Conservation (phyloP, 2,888 invertebrate species). For the Pyrrhia umbra region DNA sequence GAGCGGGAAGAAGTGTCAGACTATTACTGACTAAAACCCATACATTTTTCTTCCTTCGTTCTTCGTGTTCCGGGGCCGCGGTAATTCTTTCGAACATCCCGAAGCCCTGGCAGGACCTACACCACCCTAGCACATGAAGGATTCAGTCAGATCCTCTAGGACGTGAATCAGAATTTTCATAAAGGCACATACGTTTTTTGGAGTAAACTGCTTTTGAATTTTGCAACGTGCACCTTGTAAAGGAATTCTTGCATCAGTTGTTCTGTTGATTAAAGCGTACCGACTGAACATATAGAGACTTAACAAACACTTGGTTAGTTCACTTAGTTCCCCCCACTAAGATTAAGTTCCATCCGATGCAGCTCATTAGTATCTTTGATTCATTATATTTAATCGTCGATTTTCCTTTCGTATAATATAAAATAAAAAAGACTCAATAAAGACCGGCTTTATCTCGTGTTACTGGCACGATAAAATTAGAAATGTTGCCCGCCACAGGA, state of each 20-base stretch:
- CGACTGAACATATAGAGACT: background rate
- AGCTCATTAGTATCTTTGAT: conserved; percentile 42
- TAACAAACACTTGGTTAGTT: conserved; percentile 2
- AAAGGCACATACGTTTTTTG: background rate
- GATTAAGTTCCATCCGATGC: conserved; percentile 6
- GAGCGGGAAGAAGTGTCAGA: too few species aligned
- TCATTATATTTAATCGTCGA: conserved; percentile 49
- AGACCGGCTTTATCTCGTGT: conserved; percentile 89
- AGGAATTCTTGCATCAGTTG: conserved; percentile 6
- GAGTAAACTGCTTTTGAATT: background rate
- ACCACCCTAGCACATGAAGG: too few species aligned
- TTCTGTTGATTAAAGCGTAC: background rate
- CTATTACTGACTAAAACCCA: too few species aligned
- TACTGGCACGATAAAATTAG: conserved; percentile 89
- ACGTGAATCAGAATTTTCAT: too few species aligned
- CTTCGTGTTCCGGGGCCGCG: too few species aligned
- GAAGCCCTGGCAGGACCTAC: too few species aligned
- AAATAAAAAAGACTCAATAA: conserved; percentile 85
- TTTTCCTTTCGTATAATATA: conserved; percentile 71
- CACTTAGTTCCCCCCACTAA: background rate
- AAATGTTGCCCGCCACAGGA: conserved; percentile 74
- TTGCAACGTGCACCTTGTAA: background rate
- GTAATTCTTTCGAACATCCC: too few species aligned
- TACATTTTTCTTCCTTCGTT: too few species aligned
- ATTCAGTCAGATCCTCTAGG: too few species aligned